Base-by-base conservation (phyloP, 37 sponge, comb jelly and placozoan species). In the Axinella damicornis region DNA sequence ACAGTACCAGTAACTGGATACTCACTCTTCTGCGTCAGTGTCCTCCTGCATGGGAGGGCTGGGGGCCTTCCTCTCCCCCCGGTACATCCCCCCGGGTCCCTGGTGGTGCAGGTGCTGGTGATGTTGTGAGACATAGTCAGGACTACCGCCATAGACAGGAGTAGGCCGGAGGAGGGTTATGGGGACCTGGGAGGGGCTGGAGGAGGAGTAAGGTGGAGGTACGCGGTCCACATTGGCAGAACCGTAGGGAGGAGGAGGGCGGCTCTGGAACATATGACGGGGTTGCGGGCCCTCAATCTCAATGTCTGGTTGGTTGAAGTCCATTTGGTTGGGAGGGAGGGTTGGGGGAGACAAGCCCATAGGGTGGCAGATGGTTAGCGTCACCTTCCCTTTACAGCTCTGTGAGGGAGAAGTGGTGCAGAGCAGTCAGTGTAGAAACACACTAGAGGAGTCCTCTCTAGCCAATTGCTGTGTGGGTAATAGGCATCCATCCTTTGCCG, bases 201-300 rank as follows among this genome's bases (percentile, higher is more conserved):
- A 5, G 24, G 30, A 46, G 79, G 80, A 53, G 46, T 79, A 79
- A 15, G 67, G 80, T 13, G 80, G 80, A n/a, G 80, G 80, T 1
- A 65, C 80, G 15, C 74, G 38, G 55, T 73, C 74, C 31, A 14
- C 17, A 40, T 1, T 38, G 53, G 41, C 15, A 27, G 25, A 25
- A 5, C 62, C 25, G 14, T 61, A 38, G 34, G 72, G 72, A 53
- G 72, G 24, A 20, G 69, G 69, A 16, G 34, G 62, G 5, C 62
- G 22, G 14, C 25, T 5, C 14, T 61, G 62, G 13, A 61, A 27
- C 25, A 25, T 25, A 5, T 25, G 25, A 5, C 14, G 62, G 25
- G 22, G 62, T 27, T 22, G 62, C 5, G 62, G 62, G 14, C 25
- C 62, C 13, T 27, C 17, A 14, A n/a, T n/a, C n/a, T n/a, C n/a